Evolutionary conservation across 2,888 invertebrate genomes (phyloP).

Genomic region (Drosophila robusta): DNA sequence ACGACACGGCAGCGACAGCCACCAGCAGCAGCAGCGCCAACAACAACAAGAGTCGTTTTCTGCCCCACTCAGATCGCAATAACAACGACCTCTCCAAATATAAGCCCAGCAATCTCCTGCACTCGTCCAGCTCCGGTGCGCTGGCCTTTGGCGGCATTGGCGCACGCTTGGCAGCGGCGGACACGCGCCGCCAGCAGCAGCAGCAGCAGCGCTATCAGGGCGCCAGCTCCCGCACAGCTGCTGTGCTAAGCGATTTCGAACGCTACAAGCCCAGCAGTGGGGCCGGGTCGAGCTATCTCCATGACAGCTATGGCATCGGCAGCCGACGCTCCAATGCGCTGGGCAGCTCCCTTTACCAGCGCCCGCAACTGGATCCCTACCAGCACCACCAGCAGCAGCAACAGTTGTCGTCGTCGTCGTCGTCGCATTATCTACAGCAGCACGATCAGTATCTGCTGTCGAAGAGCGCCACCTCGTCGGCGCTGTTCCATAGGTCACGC

Average conservation of each 20-base stretch:
- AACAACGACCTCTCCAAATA: constrained; percentile 82
- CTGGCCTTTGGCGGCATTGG: constrained; percentile 83
- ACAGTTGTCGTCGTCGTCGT: constrained; percentile 14
- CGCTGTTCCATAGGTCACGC: constrained; percentile 86
- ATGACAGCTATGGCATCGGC: constrained; percentile 72
- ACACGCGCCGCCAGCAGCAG: constrained; percentile 63
- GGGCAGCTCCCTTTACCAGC: constrained; percentile 71
- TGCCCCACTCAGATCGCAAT: constrained; percentile 76
- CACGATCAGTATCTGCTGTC: constrained; percentile 80
- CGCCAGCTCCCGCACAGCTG: constrained; percentile 72
- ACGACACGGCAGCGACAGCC: constrained; percentile 68
- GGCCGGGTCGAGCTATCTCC: constrained; percentile 62
- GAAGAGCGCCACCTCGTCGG: constrained; percentile 85
- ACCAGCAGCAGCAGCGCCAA: constrained; percentile 82
- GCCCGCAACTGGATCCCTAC: constrained; percentile 74
- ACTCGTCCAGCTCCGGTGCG: constrained; percentile 82
- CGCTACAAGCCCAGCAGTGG: constrained; percentile 66
- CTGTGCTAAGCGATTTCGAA: constrained; percentile 75
- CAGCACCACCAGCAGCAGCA: constrained; percentile 67
- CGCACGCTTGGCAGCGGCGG: constrained; percentile 78
- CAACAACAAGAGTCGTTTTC: constrained; percentile 74
- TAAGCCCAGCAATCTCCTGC: constrained; percentile 75
- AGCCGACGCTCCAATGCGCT: constrained; percentile 68
- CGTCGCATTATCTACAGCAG: constrained; percentile 71
- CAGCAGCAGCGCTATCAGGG: constrained; percentile 68